These are phyloP conservation scores for Brenthis hecate DNA, from an alignment of 2,888 invertebrate species.

Conservation along the genomic window DNA sequence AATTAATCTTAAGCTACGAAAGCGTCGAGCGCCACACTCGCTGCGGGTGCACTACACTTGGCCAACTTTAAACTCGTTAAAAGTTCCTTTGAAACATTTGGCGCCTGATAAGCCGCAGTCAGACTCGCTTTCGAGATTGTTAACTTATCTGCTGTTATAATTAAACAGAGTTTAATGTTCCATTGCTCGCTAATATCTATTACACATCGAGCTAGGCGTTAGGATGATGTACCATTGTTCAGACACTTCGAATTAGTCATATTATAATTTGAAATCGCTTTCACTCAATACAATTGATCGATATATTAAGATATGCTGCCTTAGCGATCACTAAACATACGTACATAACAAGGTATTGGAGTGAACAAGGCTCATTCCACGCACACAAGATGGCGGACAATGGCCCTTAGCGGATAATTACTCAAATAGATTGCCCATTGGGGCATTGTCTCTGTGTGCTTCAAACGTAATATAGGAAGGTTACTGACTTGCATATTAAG, in stretches of 20 bases:
- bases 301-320: slow-evolving; percentile 27
- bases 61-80: slow-evolving; percentile 82
- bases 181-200: slow-evolving; percentile 49
- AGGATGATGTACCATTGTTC: slow-evolving; percentile 20
- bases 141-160: slow-evolving; percentile 79
- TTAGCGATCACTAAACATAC: slow-evolving; percentile 58
- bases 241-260: slow-evolving; percentile 11
- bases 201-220: slow-evolving; percentile 36
- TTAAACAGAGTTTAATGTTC: slow-evolving; percentile 69
- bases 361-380: slow-evolving; percentile 77
- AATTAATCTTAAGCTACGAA: slow-evolving; percentile 79
- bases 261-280: neutral
- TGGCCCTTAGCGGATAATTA: slow-evolving; percentile 81
- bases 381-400: slow-evolving; percentile 80
- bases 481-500: slow-evolving; percentile 58
- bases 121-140: slow-evolving; percentile 76
- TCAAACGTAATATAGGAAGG: slow-evolving; percentile 64
- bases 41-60: slow-evolving; percentile 75
- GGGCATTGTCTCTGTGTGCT: slow-evolving; percentile 75
- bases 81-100: slow-evolving; percentile 81
- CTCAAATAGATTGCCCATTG: slow-evolving; percentile 82
- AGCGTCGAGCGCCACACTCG: slow-evolving; percentile 60
- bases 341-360: slow-evolving; percentile 72
- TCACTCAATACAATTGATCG: slow-evolving; percentile 1
- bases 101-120: slow-evolving; percentile 81